Percentiles rank a stretch among this genome's conserved stretches.
Conservation (phyloP, 2,113 vertebrate genomes). For the Laticauda colubrina region DNA sequence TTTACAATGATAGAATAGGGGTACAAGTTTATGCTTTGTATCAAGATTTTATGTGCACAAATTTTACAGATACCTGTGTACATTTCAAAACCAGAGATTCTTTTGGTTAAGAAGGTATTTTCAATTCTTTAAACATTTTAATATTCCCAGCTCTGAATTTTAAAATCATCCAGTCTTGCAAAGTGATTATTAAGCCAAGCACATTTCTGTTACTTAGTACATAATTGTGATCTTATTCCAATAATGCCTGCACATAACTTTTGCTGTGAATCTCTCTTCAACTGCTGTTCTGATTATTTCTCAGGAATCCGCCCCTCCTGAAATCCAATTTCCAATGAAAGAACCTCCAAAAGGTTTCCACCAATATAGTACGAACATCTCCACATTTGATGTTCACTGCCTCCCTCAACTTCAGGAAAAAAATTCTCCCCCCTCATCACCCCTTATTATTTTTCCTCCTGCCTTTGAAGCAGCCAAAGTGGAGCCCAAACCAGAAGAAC, state of each 20-base stretch:
- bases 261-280: not conserved
- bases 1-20: not conserved
- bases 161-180: rapidly evolving
- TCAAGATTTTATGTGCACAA: not conserved
- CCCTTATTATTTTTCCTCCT: conserved; percentile 80
- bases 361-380: conserved; percentile 90
- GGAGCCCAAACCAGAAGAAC: conserved; percentile 79
- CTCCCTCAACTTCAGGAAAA: conserved; percentile 83
- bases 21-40: not conserved
- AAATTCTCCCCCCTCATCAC: conserved; percentile 72
- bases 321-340: conserved; percentile 71
- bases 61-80: not conserved
- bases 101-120: rapidly evolving
- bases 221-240: not conserved
- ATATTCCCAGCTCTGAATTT: not conserved
- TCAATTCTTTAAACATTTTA: not conserved
- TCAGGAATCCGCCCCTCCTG: conserved; percentile 74
- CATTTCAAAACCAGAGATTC: not conserved
- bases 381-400: conserved; percentile 84
- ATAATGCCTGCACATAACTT: not conserved
- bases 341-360: conserved; percentile 80
- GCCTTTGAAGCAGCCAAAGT: conserved; percentile 80
- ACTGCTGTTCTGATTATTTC: conserved; percentile 23
- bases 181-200: not conserved
- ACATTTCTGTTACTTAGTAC: not conserved